Evolutionary conservation across 2,113 vertebrate species (phyloP).

Genomic region (Melanerpes formicivorus): DNA sequence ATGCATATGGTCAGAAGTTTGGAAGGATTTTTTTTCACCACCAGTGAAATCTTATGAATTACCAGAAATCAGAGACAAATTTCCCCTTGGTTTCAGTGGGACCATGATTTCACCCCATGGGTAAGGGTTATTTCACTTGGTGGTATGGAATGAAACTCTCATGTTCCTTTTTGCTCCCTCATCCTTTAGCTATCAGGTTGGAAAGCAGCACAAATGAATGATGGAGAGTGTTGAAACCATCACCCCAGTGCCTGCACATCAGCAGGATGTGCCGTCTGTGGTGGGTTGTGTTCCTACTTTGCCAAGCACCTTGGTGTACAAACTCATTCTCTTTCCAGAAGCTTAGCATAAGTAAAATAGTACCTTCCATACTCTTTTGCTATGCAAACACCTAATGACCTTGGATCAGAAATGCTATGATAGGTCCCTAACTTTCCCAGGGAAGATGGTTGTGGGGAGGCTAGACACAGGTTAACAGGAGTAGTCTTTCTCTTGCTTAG

Average conservation of each 20-base stretch:
- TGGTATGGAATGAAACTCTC: neutral
- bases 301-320: too few relatives aligned
- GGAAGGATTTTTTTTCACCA: neutral
- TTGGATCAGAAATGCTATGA: neutral
- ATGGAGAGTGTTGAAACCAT: neutral
- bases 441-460: neutral
- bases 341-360: neutral
- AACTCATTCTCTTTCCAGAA: neutral
- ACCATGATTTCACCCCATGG: neutral
- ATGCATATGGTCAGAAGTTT: neutral
- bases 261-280: too few relatives aligned
- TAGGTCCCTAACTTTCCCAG: neutral
- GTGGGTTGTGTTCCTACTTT: neutral
- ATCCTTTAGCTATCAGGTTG: neutral
- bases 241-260: neutral
- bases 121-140: neutral
- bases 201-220: neutral
- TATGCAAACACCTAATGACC: neutral
- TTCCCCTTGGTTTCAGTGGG: neutral
- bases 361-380: accelerated
- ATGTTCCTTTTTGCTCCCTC: neutral
- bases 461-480: neutral
- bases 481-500: neutral
- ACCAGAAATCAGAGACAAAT: neutral
- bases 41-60: neutral